phyloP scores from a whole-genome alignment of 2,888 invertebrate species.

The Myopa tessellatipennis region DNA sequence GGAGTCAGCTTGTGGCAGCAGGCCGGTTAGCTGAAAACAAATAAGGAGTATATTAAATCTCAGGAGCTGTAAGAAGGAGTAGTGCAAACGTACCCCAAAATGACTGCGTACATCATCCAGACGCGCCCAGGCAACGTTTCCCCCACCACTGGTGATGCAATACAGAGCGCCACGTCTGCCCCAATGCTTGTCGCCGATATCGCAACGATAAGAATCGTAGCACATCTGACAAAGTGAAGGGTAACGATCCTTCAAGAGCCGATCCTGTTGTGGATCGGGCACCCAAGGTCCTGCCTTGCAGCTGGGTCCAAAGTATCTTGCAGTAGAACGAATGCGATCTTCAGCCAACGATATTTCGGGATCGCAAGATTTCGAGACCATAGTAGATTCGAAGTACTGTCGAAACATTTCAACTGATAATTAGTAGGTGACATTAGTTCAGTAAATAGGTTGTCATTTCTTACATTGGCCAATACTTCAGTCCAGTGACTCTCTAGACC shows the following conservation, averaged over 20 bases:
- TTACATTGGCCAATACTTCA: conserved; percentile 80
- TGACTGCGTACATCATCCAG: conserved; percentile 76
- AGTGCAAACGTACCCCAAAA: conserved; percentile 72
- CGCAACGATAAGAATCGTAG: conserved; percentile 73
- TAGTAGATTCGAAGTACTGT: conserved; percentile 79
- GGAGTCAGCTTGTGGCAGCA: conserved; percentile 64
- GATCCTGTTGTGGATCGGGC: conserved; percentile 74
- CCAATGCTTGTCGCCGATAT: conserved; percentile 80
- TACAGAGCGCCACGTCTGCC: conserved; percentile 83
- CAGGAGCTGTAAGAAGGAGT: background rate
- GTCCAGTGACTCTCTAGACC: conserved; percentile 80
- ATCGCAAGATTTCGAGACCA: conserved; percentile 80
- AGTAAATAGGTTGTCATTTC: conserved; percentile 49
- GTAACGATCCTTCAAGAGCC: conserved; percentile 75
- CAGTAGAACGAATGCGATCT: conserved; percentile 80
- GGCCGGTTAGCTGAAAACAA: conserved; percentile 61
- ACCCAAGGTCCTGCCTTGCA: conserved; percentile 92
- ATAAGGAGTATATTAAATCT: background rate
- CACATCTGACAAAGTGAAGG: conserved; percentile 81
- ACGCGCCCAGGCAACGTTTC: conserved; percentile 86
- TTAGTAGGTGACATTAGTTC: background rate
- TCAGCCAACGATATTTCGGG: conserved; percentile 77
- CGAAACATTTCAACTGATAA: conserved; percentile 50
- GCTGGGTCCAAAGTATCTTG: conserved; percentile 80
- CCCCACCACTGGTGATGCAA: conserved; percentile 82